Base-by-base conservation (phyloP, 2,888 invertebrate genomes). In the Brachypterus glaber region DNA sequence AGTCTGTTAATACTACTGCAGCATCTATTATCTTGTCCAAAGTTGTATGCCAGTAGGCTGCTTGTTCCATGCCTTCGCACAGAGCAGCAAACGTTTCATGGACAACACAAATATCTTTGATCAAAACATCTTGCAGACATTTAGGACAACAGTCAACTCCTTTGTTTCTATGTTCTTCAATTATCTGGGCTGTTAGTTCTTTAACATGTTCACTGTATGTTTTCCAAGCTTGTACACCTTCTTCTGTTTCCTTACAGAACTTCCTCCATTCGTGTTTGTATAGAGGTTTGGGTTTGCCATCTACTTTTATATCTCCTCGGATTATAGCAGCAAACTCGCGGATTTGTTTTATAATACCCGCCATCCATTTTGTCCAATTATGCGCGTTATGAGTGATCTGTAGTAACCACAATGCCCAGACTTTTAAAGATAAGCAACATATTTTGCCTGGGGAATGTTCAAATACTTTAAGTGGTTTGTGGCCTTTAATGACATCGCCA, bases 361-460 rank as follows among this genome's bases (percentile, higher is more conserved):
- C 53, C 41, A 46, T 46, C 63, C 62, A 63, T 40, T 52, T 53
- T 5, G 60, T 63, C 63, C 63, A 63, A 17, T 49, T 55, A 35
- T 61, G 59, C 4, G 62, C 59, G 36, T 62, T 63, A 37, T 58
- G 56, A 3, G 61, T 58, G 32, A 63, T 59, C 46, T 63, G 59
- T 14, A 59, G 37, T 11, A 62, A 37, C 62, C 62, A 63, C 1
- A 54, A 55, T 1, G 62, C 60, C 62, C 60, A 63, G 3, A 58
- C 56, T 46, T 63, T 63, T 17, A 63, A 43, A 1, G 62, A 59
- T 24, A 62, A 47, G 39, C 62, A 63, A 34, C 63, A 63, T 9
- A 62, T 55, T 1, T 54, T 55, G 37, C 55, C 54, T 1, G 61
- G 58, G 2, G 52, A 44, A 41, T 63, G 63, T 41, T 61, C 59